Base-by-base conservation (phyloP, 2,888 invertebrate species). In the Aelia acuminata region DNA sequence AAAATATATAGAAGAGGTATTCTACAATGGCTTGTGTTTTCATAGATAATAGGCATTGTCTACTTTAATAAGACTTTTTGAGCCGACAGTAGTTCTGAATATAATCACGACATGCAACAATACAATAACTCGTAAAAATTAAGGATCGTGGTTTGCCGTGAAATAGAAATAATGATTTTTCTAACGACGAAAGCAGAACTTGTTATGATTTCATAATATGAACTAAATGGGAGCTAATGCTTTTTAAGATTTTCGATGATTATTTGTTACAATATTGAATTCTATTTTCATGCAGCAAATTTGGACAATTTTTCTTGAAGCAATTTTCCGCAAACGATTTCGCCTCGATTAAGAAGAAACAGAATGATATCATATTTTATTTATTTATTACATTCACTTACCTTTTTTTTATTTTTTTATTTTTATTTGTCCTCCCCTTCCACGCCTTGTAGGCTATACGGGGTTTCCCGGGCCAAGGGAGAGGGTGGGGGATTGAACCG, bases 201-300 rank as follows among this genome's bases (percentile, higher is more conserved):
- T 35, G 63, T 70, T 70, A 20, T n/a, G 31, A 70, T 70, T 70
- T 70, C 63, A 35, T 70, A 70, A 70, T 70, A 70, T 35, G 18
- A 70, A 70, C 15, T 70, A 70, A 31, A 35, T 70, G 18, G 18
- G 20, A 57, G 10, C 18, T 35, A 18, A 70, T 70, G 31, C 35
- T 70, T 31, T 70, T 70, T 35, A 35, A 35, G 18, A 63, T 63
- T 63, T 18, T 1, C 13, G 20, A 3, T 15, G 31, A 63, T 63
- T 18, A 63, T 31, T 18, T 63, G 31, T 63, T 13, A 63, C 31
- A 35, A 63, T 35, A 63, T 31, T 63, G 31, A 63, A 63, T 63
- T 18, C 13, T 31, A 18, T 31, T 63, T 63, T 31, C 18, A 31
- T 63, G 7, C 15, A 31, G 18, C 63, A 31, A 1, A 31, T 4